phyloP scores from a whole-genome alignment of 2,113 vertebrate species.

The Gymnogyps californianus region DNA sequence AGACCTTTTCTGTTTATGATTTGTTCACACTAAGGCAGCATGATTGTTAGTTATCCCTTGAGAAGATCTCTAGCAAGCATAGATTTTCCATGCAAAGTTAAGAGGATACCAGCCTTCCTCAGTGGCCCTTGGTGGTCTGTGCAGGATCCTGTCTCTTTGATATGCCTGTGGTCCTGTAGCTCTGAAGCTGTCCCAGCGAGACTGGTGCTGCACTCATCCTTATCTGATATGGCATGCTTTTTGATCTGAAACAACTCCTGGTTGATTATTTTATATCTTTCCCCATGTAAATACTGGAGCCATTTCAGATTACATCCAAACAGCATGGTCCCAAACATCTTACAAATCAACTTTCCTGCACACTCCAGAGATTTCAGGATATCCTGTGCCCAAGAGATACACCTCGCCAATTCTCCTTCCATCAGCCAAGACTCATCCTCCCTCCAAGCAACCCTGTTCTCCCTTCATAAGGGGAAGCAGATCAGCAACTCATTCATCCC shows the following conservation, averaged over 20 bases:
- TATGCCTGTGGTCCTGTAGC: not conserved
- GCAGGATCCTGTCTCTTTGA: not conserved
- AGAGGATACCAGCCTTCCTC: not conserved
- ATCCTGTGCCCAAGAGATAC: not conserved
- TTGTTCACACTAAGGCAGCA: not conserved
- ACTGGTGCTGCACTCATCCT: not conserved
- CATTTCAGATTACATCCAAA: not conserved
- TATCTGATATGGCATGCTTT: not conserved
- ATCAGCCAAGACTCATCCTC: not conserved
- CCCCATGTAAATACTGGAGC: not conserved
- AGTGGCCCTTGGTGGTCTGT: not conserved
- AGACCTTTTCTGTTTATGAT: not conserved
- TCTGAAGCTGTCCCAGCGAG: not conserved
- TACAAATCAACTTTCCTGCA: not conserved
- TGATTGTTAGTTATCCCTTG: not conserved
- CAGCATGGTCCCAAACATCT: not conserved
- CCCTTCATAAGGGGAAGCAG: not conserved
- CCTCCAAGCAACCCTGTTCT: too few species aligned
- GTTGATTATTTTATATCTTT: not conserved
- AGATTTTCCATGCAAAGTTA: not conserved
- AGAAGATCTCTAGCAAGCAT: not conserved
- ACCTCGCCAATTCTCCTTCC: not conserved
- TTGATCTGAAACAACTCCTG: not conserved
- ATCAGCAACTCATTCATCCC: not conserved
- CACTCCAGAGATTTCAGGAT: not conserved